Base-by-base conservation (phyloP, 2,113 vertebrate genomes). In the Pimephales promelas region DNA sequence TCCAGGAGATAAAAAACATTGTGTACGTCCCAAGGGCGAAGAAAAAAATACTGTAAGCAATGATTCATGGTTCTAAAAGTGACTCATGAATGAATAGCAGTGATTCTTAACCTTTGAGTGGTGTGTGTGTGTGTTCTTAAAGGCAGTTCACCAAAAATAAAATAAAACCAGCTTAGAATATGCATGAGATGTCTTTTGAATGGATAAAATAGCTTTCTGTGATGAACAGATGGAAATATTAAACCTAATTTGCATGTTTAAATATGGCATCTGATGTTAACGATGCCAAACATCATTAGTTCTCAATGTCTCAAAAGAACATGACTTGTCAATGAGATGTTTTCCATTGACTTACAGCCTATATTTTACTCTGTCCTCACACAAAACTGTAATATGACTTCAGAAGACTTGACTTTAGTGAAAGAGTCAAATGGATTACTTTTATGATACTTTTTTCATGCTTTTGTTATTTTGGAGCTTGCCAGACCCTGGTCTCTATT, bases 1-100 rank as follows among this genome's bases (percentile, higher is more conserved):
- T 40, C 47, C 47, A 81, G 13, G 52, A 49, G 18, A 52, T 49
- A 18, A 79, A 79, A 78, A 45, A 78, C 28, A 59, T 4, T 64
- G 47, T 20, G 40, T 79, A 22, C 18, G 10, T 80, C 62, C 47
- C 26, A 70, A 66, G 78, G 45, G 59, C 10, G 34, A 22, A 5
- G 24, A 52, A 52, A 62, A 61, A 80, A 66, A 14, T n/a, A n/a
- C n/a, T n/a, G 28, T 28, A 28, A 28, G 28, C 28, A 28, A 1
- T 28, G 28, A 28, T 28, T 28, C 28, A 28, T 28, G 28, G 28
- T 28, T 28, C 28, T 28, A 28, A 28, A 28, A 28, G 28, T 28
- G 28, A 28, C 2, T 28, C 28, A 28, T 28, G 28, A 28, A 79
- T 47, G 36, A 47, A 79, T 62, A 59, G 16, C 11, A 43, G 18